A percentile compares a stretch with the other conserved stretches of the same genome.
phyloP scores from a whole-genome alignment of 2,113 vertebrate genomes.

The human (Homo sapiens) region GRCh38 chr7:18512001-18512500 shows the following conservation, averaged over 20 bases:
- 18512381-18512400: neutral
- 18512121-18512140: neutral
- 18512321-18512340: neutral
- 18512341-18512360: neutral
- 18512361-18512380: neutral
- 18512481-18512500: neutral
- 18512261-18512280: neutral
- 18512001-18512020: neutral
- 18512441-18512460: slow-evolving; percentile 20
- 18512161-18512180: neutral
- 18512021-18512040: neutral
- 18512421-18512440: neutral
- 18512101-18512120: slow-evolving; percentile 1
- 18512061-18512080: neutral
- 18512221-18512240: neutral
- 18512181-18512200: slow-evolving; percentile 1
- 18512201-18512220: neutral
- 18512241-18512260: neutral
- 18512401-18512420: neutral
- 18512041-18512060: neutral
- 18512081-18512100: neutral
- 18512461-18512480: neutral
- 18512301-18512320: neutral
- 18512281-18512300: slow-evolving; percentile 22
- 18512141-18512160: neutral